Base-by-base conservation (phyloP, 2,888 invertebrate species). In the Seladonia tumulorum region DNA sequence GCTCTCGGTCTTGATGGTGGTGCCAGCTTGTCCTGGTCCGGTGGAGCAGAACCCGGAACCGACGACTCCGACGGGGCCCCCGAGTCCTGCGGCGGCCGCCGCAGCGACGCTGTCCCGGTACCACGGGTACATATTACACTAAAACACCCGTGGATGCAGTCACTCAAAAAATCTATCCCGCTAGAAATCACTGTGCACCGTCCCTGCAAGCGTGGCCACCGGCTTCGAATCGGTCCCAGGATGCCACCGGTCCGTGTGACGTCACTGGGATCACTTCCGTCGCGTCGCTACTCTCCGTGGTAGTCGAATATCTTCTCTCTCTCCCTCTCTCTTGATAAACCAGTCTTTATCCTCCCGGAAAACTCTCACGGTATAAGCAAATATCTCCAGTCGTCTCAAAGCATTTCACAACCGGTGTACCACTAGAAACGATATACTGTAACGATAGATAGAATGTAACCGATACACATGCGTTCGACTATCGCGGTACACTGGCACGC, bases 1-100 rank as follows among this genome's bases (percentile, higher is more conserved):
- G 93, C 96, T 96, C 94, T 96, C 96, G 78, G 96, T 96, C 95
- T 97, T 97, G 94, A 96, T 96, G 63, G 96, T 96, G 81, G 97
- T 96, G 76, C 91, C 94, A 83, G 94, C 94, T 92, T 95, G 95
- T 89, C 95, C 95, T 86, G 95, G 94, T 82, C 94, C 94, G 81
- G 92, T 93, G 35, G 96, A 96, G 93, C 96, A 96, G 92, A 96
- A 95, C 87, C 95, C 94, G 81, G 95, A 94, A 88, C 94, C 94
- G 78, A 95, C 94, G 90, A 94, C 95, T 88, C 95, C 94, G 82
- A 95, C 95, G 90, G 95, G 94, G 82, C 95, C 95, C 83, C 94
- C 94, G 86, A 95, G 96, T 83, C 96, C 96, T 85, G 96, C 96
- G 90, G 96, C 96, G 88, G 96, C 96, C 89, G 96, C 95, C 88